Percentiles rank a stretch among this genome's conserved stretches.
These are phyloP conservation scores for Ptychochromis oligacanthus DNA, from an alignment of 2,113 vertebrate genomes.

Conservation along the genomic window DNA sequence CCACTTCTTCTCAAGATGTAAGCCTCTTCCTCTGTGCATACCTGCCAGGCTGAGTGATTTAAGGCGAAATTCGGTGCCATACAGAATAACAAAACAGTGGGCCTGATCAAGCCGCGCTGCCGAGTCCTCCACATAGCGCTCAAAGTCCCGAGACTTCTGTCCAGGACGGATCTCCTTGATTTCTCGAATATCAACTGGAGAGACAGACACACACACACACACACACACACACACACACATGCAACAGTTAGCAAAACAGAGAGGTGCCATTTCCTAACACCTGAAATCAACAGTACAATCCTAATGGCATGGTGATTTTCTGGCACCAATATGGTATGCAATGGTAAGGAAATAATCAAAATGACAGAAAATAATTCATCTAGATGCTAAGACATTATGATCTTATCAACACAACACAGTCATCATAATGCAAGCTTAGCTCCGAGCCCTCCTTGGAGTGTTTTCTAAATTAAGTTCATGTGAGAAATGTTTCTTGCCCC, in stretches of 20 bases:
- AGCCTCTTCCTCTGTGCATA: conserved; percentile 48
- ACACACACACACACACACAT: conserved; percentile 21
- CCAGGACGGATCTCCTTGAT: conserved; percentile 96
- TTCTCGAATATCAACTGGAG: conserved; percentile 94
- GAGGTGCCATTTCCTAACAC: neutral
- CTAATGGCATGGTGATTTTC: neutral
- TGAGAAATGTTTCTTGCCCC: neutral
- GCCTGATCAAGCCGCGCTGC: conserved; percentile 85
- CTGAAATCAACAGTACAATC: neutral
- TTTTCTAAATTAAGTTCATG: neutral
- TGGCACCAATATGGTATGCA: neutral
- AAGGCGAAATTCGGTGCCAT: conserved; percentile 94
- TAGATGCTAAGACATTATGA: too few species aligned
- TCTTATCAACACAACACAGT: too few species aligned
- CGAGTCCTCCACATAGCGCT: conserved; percentile 94
- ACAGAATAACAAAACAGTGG: conserved; percentile 96
- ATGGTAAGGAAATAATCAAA: neutral
- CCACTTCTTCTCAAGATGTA: neutral
- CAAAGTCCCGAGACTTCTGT: conserved; percentile 94
- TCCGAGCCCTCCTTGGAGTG: neutral
- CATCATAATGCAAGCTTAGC: neutral
- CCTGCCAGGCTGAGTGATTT: conserved; percentile 97
- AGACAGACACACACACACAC: conserved; percentile 7
- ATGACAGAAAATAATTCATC: too few species aligned
- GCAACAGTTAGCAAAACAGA: conserved; percentile 8